Evolutionary conservation across 2,797 vertebrate species (phyloP).

Genomic region (Gallinago nigripennis): DNA sequence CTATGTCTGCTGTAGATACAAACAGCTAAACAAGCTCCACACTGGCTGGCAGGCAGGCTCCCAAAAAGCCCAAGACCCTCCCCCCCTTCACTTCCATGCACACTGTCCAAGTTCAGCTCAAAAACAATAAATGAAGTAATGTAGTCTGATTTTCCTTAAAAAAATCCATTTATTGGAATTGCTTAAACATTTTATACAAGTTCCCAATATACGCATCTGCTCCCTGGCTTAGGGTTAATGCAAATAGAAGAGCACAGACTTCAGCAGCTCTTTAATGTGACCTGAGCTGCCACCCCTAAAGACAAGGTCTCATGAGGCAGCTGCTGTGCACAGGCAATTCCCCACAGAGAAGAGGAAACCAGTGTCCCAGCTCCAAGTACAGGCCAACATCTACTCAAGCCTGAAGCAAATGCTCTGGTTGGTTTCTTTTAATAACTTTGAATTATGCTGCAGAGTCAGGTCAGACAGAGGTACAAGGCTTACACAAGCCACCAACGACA

Average conservation of each 20-base stretch:
- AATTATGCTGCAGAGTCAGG: conserved; percentile 7
- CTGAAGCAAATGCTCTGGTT: conserved; percentile 28
- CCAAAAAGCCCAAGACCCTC: not conserved
- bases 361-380: not conserved
- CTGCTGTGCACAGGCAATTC: not conserved
- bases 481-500: not conserved
- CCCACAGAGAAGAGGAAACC: conserved; percentile 9
- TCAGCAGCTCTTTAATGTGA: conserved; percentile 1
- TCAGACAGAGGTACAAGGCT: conserved; percentile 18
- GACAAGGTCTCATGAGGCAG: not conserved
- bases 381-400: conserved; percentile 12
- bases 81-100: not conserved
- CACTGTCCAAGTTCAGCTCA: not conserved
- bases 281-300: conserved; percentile 10
- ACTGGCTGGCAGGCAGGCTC: not conserved
- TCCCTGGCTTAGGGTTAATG: conserved; percentile 47
- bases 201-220: conserved; percentile 61
- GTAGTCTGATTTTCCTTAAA: conserved; percentile 53
- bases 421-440: conserved; percentile 1
- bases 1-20: conserved; percentile 37
- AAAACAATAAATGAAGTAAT: conserved; percentile 9
- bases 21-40: conserved; percentile 3
- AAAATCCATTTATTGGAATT: conserved; percentile 79
- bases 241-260: conserved; percentile 59
- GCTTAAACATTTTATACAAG: conserved; percentile 77